Conservation (phyloP, 2,888 invertebrate genomes). For the Apodemia zela region DNA sequence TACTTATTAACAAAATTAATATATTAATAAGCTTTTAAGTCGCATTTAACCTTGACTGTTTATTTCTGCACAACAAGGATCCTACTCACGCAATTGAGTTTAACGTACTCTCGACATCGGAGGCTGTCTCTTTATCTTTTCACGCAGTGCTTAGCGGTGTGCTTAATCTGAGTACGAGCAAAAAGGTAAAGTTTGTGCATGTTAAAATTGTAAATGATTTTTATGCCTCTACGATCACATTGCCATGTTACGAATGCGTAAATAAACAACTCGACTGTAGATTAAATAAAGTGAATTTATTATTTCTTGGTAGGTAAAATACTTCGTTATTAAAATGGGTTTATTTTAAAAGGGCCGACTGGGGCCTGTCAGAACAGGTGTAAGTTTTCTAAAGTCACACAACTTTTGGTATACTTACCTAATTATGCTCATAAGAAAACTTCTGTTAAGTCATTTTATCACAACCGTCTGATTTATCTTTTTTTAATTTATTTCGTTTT, state of each 20-base stretch:
- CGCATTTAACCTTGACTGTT: background rate
- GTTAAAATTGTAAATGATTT: constrained; percentile 9
- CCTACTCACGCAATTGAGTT: constrained; percentile 14
- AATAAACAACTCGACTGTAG: background rate
- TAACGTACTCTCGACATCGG: constrained; percentile 5
- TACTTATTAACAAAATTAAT: background rate
- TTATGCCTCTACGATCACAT: background rate
- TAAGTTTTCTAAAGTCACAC: no score
- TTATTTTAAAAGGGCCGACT: no score
- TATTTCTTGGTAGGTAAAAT: background rate
- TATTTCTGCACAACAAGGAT: background rate
- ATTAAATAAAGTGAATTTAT: background rate
- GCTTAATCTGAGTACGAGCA: constrained; percentile 7
- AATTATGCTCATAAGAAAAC: no score
- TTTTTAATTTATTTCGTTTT: no score
- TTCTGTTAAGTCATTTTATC: no score
- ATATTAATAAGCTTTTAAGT: background rate
- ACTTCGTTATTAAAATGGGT: no score
- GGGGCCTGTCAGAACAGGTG: no score
- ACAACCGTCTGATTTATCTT: no score
- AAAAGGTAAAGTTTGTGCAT: constrained; percentile 2
- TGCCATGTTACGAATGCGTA: background rate
- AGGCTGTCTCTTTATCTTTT: constrained; percentile 15
- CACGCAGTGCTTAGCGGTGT: constrained; percentile 3
- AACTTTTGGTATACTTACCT: no score